These are phyloP conservation scores for Macroramphosus scolopax DNA, from an alignment of 2,797 vertebrate genomes.

Conservation along the genomic window DNA sequence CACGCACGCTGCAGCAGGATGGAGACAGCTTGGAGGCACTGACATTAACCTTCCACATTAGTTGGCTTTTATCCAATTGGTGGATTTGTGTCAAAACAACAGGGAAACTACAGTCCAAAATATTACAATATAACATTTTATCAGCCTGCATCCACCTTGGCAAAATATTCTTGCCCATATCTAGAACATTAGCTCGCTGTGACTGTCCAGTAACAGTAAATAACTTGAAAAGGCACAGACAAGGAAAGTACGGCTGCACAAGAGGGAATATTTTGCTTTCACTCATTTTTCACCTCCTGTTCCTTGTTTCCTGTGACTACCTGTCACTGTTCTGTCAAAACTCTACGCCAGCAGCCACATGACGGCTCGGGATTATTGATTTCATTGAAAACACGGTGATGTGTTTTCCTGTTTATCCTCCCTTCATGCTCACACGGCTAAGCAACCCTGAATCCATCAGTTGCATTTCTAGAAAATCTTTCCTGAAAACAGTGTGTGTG, in stretches of 20 bases:
- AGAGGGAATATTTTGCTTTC: background rate
- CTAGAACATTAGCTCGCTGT: too few species aligned
- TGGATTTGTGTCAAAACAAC: background rate
- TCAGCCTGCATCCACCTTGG: too few species aligned
- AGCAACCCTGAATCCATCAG: slow-evolving; percentile 46
- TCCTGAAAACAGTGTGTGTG: slow-evolving; percentile 51
- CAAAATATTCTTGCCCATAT: too few species aligned
- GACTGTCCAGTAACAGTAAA: too few species aligned
- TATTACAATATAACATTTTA: too few species aligned
- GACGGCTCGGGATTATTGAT: slow-evolving; percentile 13
- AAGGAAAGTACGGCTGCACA: too few species aligned
- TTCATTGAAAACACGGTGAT: slow-evolving; percentile 36
- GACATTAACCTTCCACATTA: slow-evolving; percentile 2
- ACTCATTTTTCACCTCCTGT: slow-evolving; percentile 1
- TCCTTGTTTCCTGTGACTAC: slow-evolving; percentile 2
- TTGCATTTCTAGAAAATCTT: slow-evolving; percentile 44
- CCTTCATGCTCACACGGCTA: slow-evolving; percentile 25
- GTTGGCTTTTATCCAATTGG: background rate
- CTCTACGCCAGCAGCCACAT: background rate
- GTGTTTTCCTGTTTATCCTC: slow-evolving; percentile 46
- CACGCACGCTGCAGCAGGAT: background rate
- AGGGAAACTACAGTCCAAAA: background rate
- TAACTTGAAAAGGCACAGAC: too few species aligned
- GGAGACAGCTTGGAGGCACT: background rate
- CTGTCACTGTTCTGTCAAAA: slow-evolving; percentile 6